Evolutionary conservation across 2,888 invertebrate species (phyloP), one percentile per base, ranked within the genome.

Genomic region (Zhengitettix transpicula): DNA sequence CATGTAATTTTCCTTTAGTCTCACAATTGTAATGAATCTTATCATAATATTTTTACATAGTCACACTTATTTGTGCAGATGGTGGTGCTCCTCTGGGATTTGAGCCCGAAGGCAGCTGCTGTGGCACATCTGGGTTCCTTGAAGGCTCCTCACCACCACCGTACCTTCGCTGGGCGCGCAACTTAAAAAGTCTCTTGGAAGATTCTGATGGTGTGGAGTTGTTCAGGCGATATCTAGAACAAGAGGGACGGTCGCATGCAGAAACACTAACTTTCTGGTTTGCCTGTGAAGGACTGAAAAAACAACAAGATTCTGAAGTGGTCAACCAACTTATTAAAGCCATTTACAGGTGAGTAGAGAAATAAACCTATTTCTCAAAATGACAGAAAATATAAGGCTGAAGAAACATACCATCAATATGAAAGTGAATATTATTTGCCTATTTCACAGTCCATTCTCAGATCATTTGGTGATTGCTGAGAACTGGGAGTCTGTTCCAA

Each of bases 191-290:
- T 70, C 78, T 96, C 67, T 81, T 96, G 68, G 85, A 88, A 54
- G 95, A 96, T 77, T 83, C 85, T 66, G 90, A 93, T 72, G 96
- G 96, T 63, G 89, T 92, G 67, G 83, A 85, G 63, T 78, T 93
- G 70, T 95, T 94, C 78, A 85, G 86, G 73, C 81, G 60, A 58
- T 90, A 87, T 76, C 82, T 90, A 69, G 81, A 84, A 72, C 82
- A 84, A 68, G 89, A 90, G 73, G 87, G 86, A 15, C 69, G 82
- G 81, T 65, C 80, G 82, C 84, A 87, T 74, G 84, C 85, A 67
- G 87, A 88, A 75, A 82, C 88, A 59, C 81, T 92, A 69, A 85
- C 88, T 75, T 96, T 96, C 78, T 94, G 91, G 84, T 95, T 94
- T 77, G 95, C 94, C 58, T 91, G 91, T 74, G 87, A 90, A 72